These are phyloP conservation scores for Piprites chloris DNA, from an alignment of 2,113 vertebrate genomes.

Conservation along the genomic window DNA sequence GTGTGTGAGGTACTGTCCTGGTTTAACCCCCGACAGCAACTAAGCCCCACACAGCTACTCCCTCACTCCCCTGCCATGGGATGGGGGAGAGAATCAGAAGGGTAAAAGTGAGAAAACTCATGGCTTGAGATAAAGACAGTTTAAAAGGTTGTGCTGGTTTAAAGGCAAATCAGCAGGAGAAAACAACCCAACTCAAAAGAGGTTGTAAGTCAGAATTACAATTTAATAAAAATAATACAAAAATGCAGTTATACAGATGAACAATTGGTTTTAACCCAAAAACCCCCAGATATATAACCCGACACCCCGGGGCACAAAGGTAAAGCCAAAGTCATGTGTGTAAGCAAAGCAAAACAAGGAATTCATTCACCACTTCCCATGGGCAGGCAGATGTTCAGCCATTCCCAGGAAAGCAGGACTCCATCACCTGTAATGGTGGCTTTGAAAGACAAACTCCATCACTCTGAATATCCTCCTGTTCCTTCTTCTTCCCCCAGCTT, in stretches of 20 bases:
- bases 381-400: neutral
- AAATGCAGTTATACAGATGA: too few relatives aligned
- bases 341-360: neutral
- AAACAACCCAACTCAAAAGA: too few relatives aligned
- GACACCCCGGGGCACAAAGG: too few relatives aligned
- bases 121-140: too few relatives aligned
- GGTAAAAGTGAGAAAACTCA: neutral
- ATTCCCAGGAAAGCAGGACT: neutral
- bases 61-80: too few relatives aligned
- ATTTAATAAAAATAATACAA: too few relatives aligned
- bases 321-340: neutral
- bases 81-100: fast-evolving
- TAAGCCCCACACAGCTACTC: fast-evolving
- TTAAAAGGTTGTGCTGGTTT: too few relatives aligned
- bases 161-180: too few relatives aligned
- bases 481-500: neutral
- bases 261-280: too few relatives aligned
- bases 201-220: too few relatives aligned
- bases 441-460: neutral
- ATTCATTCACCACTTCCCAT: neutral
- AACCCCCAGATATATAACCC: too few relatives aligned
- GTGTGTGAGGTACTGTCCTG: neutral
- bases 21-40: neutral
- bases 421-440: neutral
- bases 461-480: neutral